Conservation (phyloP, 2,888 invertebrate genomes). For the Coelinius sp. region DNA sequence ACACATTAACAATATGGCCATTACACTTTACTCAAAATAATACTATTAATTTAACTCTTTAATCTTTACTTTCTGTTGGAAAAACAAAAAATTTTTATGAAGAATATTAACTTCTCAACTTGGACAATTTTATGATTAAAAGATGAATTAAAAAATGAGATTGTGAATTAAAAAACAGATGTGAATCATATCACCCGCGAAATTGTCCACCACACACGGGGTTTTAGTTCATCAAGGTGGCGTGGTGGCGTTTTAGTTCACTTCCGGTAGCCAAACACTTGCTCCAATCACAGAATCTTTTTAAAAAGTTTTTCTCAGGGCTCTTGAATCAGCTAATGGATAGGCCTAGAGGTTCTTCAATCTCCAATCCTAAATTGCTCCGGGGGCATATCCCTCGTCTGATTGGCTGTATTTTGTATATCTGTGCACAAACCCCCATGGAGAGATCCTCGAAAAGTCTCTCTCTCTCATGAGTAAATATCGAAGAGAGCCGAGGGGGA, state of each 20-base stretch:
- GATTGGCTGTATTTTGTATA: not conserved
- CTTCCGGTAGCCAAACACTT: not conserved
- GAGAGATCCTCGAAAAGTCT: not conserved
- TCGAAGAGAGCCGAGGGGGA: no score
- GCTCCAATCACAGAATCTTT: not conserved
- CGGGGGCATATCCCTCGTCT: not conserved
- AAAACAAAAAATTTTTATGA: not conserved
- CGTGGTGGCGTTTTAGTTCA: constrained; percentile 5
- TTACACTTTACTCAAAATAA: not conserved
- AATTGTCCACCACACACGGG: not conserved
- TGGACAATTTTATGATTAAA: not conserved
- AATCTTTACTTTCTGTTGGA: no score
- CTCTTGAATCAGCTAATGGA: no score
- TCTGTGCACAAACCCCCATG: not conserved
- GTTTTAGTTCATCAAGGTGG: not conserved
- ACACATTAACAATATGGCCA: constrained; percentile 66
- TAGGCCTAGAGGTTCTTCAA: no score
- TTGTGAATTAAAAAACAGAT: not conserved
- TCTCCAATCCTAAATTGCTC: not conserved
- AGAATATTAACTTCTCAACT: not conserved
- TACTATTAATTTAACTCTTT: not conserved
- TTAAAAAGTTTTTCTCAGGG: no score
- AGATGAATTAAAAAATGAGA: not conserved
- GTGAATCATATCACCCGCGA: constrained; percentile 12
- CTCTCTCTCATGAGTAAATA: not conserved